phyloP scores from a whole-genome alignment of 2,888 invertebrate species.

The Alloplasta piceator region DNA sequence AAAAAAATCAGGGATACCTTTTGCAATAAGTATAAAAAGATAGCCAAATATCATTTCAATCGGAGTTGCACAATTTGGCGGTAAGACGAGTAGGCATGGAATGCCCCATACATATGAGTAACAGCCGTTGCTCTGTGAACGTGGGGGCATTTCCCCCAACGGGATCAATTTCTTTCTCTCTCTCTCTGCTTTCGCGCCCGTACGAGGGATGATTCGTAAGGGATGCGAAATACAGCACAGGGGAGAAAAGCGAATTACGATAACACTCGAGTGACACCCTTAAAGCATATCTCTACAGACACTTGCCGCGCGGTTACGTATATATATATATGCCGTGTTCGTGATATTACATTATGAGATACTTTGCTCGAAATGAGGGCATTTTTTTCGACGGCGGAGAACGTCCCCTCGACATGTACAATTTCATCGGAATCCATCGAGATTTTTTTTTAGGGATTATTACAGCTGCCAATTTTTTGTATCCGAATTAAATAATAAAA shows the following conservation, averaged over 20 bases:
- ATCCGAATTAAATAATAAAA: too few species aligned
- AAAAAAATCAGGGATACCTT: too few species aligned
- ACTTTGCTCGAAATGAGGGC: background rate
- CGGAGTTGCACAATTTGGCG: too few species aligned
- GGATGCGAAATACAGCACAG: background rate
- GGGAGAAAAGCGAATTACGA: constrained; percentile 43
- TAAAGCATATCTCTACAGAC: constrained; percentile 4
- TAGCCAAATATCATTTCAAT: too few species aligned
- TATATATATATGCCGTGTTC: constrained; percentile 14
- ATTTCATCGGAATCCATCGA: too few species aligned
- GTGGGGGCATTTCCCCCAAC: constrained; percentile 44
- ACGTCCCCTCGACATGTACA: too few species aligned
- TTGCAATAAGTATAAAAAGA: too few species aligned
- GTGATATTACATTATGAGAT: background rate
- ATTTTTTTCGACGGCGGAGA: too few species aligned
- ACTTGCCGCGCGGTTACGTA: background rate
- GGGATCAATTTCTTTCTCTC: constrained; percentile 56
- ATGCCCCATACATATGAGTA: constrained; percentile 17
- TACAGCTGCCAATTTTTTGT: too few species aligned
- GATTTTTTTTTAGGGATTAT: too few species aligned
- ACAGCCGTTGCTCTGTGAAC: constrained; percentile 37
- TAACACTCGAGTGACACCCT: constrained; percentile 35
- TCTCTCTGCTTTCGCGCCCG: constrained; percentile 37
- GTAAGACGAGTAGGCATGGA: too few species aligned
- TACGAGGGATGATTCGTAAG: constrained; percentile 1